Conservation (phyloP, 2,113 vertebrate species). For the Pseudopipra pipra region DNA sequence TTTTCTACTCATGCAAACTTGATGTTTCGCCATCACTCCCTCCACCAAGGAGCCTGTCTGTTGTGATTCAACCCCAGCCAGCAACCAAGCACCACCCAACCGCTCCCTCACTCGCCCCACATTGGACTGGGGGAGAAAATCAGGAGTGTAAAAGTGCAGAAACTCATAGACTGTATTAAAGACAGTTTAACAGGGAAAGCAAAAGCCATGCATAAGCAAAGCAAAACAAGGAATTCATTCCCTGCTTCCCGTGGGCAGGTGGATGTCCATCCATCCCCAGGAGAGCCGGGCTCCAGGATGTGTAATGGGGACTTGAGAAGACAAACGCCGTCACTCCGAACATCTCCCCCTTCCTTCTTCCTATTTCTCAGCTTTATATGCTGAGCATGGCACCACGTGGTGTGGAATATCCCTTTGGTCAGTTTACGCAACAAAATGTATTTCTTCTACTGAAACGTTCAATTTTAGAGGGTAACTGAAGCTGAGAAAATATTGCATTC, state of each 20-base stretch:
- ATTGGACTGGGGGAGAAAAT: not conserved
- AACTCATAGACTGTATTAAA: not conserved
- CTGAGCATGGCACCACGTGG: too few relatives aligned
- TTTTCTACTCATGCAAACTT: not conserved
- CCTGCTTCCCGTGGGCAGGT: not conserved
- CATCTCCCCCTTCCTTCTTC: not conserved
- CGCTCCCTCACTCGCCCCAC: accelerated
- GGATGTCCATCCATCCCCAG: not conserved
- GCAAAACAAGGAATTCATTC: not conserved
- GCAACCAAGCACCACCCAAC: not conserved
- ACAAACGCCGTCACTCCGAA: not conserved
- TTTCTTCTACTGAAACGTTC: not conserved
- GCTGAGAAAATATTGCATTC: not conserved
- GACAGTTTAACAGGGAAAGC: not conserved
- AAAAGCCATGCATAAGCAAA: not conserved
- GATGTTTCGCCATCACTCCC: not conserved
- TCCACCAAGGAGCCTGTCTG: not conserved
- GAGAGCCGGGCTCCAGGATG: not conserved
- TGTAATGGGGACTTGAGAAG: not conserved
- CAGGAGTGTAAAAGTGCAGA: not conserved
- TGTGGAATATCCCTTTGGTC: not conserved
- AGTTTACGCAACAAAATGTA: not conserved
- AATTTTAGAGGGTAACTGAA: not conserved
- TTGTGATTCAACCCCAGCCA: not conserved
- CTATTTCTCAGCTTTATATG: not conserved